These are phyloP conservation scores for Podabrus alpinus DNA, from an alignment of 2,888 invertebrate genomes.

Conservation along the genomic window DNA sequence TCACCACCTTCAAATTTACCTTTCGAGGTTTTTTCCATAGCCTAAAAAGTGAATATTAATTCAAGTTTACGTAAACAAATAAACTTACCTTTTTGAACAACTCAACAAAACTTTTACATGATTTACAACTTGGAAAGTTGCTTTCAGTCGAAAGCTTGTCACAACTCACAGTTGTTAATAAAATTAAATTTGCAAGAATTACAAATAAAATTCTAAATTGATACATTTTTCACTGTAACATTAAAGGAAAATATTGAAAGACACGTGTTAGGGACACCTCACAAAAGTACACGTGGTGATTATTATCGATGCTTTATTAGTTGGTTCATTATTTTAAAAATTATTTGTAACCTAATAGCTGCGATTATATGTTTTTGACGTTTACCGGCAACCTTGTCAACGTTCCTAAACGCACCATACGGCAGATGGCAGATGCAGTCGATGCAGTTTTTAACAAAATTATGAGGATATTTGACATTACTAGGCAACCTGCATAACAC, in stretches of 20 bases:
- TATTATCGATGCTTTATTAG: neutral
- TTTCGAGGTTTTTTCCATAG: slow-evolving; percentile 79
- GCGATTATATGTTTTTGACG: neutral
- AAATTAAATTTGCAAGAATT: neutral
- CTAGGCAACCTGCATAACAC: too few relatives aligned
- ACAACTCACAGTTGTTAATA: slow-evolving; percentile 1
- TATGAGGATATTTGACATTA: too few relatives aligned
- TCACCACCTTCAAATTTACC: slow-evolving; percentile 93
- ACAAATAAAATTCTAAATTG: neutral
- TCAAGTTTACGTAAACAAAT: neutral
- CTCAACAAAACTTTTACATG: slow-evolving; percentile 73
- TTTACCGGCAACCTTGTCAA: neutral
- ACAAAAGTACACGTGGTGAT: neutral
- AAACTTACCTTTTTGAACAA: slow-evolving; percentile 68
- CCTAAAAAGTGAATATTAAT: slow-evolving; percentile 55
- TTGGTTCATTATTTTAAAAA: neutral
- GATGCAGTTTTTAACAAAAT: too few relatives aligned
- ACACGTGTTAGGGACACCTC: neutral
- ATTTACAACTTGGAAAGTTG: slow-evolving; percentile 75
- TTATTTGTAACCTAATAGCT: neutral
- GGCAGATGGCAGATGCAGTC: too few relatives aligned
- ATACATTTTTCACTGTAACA: neutral
- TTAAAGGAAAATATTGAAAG: neutral
- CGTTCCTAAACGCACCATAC: neutral
- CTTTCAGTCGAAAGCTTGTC: slow-evolving; percentile 39